These are phyloP conservation scores for Scomber colias DNA, from an alignment of 2,113 vertebrate species.

Conservation along the genomic window DNA sequence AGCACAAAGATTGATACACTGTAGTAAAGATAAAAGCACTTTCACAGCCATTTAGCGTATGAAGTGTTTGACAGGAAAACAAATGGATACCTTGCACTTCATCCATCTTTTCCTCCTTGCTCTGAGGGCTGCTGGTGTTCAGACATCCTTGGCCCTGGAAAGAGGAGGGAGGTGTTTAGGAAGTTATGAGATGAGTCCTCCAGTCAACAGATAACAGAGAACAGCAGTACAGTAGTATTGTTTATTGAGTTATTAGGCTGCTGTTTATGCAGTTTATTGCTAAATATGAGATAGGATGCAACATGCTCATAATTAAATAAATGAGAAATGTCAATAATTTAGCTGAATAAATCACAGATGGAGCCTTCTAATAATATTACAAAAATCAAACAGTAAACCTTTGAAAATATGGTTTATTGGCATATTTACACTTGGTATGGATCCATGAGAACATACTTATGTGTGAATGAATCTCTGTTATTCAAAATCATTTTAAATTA, in stretches of 20 bases:
- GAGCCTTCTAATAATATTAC: no score
- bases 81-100: conserved; percentile 33
- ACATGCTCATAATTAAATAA: no score
- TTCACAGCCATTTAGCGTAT: neutral
- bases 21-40: no score
- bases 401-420: conserved; percentile 41
- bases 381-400: neutral
- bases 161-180: conserved; percentile 54
- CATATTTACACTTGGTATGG: neutral
- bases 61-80: neutral
- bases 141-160: conserved; percentile 40
- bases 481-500: no score
- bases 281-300: neutral
- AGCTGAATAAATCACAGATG: no score
- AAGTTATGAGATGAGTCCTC: neutral
- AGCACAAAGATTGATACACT: no score
- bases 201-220: no score
- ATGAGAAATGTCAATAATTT: no score
- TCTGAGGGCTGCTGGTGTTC: conserved; percentile 15
- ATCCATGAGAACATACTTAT: neutral
- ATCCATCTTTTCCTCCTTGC: conserved; percentile 22
- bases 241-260: neutral
- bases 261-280: neutral
- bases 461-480: no score
- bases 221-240: neutral